Evolutionary conservation across 1,140 invertebrate genomes (phyloP), one percentile per base, ranked within the genome.

Genomic region (Ooceraea biroi): DNA sequence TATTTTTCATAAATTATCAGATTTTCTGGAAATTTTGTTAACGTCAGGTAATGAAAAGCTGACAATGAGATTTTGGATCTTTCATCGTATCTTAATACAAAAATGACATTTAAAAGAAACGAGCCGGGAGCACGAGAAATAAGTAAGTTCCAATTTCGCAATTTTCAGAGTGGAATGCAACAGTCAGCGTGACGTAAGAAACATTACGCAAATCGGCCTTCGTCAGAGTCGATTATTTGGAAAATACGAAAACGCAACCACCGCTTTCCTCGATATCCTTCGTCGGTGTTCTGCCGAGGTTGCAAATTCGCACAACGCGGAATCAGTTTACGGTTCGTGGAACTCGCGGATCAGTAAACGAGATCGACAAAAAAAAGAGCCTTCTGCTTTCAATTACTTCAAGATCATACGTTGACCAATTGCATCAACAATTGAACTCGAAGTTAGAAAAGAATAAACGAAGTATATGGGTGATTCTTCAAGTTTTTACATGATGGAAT

Each of bases 251-350:
- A 80, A 22, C 52, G 76, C 76, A 71, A 36, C 52, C 44, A 17
- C 41, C 44, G 65, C 76, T 80, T 69, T 69, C 46, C 10, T 52
- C 60, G 46, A 55, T 66, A 60, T 55, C 80, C 27, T 77, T 46
- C 58, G 36, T 25, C 25, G 48, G 25, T 55, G 12, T 86, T 72
- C 14, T 48, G 69, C 41, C 22, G 48, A 60, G 48, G 27, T 30
- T 41, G 80, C 80, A 84, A 72, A 65, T 85, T 85, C 83, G 48
- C 46, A 25, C 22, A 63, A 83, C n/a, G 48, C 17, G 80, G 36
- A 76, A 77, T 63, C 71, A 76, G 36, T 83, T 65, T 46, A 77
- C 17, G 44, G 3, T 74, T 73, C 46, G 22, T n/a, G 57, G 60
- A 52, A 83, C 27, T 27, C n/a, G 27, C 41, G 27, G 36, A 36